Conservation (phyloP, 2,888 invertebrate species). For the Sisyra nigra region DNA sequence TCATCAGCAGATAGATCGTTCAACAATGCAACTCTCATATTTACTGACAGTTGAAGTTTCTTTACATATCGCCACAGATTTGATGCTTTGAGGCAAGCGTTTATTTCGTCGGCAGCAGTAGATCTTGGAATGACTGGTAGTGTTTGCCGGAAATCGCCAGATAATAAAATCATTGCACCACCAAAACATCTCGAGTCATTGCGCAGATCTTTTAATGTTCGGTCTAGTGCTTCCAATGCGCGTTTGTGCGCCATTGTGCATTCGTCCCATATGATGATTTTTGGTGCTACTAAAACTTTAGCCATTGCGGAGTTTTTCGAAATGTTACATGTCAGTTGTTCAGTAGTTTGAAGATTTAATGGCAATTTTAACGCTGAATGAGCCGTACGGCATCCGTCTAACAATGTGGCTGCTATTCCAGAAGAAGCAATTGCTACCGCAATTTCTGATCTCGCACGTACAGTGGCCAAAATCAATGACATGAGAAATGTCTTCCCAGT, state of each 20-base stretch:
- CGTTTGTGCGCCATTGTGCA: slow-evolving; percentile 18
- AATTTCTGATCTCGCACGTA: slow-evolving; percentile 14
- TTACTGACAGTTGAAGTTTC: slow-evolving; percentile 10
- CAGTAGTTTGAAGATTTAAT: slow-evolving; percentile 16
- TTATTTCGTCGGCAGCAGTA: slow-evolving; percentile 11
- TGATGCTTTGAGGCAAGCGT: slow-evolving; percentile 11
- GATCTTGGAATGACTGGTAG: slow-evolving; percentile 13
- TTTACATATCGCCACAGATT: slow-evolving; percentile 11
- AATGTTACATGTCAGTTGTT: slow-evolving; percentile 18
- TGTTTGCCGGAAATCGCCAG: slow-evolving; percentile 13
- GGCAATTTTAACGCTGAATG: slow-evolving; percentile 16
- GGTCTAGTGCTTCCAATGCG: slow-evolving; percentile 16
- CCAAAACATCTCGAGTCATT: slow-evolving; percentile 12
- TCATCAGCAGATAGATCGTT: slow-evolving; percentile 8
- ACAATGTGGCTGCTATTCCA: slow-evolving; percentile 14
- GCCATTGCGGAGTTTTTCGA: slow-evolving; percentile 18
- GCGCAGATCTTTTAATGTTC: slow-evolving; percentile 16
- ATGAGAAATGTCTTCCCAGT: slow-evolving; percentile 13
- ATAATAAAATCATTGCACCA: slow-evolving; percentile 11
- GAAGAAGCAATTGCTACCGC: slow-evolving; percentile 17
- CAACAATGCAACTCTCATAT: slow-evolving; percentile 11
- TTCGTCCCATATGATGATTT: slow-evolving; percentile 18
- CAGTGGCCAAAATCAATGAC: slow-evolving; percentile 14
- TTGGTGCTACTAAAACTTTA: slow-evolving; percentile 16
- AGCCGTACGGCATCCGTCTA: slow-evolving; percentile 13